Evolutionary conservation across 1,140 invertebrate species (phyloP).

Genomic region (Schlechtendalia chinensis): DNA sequence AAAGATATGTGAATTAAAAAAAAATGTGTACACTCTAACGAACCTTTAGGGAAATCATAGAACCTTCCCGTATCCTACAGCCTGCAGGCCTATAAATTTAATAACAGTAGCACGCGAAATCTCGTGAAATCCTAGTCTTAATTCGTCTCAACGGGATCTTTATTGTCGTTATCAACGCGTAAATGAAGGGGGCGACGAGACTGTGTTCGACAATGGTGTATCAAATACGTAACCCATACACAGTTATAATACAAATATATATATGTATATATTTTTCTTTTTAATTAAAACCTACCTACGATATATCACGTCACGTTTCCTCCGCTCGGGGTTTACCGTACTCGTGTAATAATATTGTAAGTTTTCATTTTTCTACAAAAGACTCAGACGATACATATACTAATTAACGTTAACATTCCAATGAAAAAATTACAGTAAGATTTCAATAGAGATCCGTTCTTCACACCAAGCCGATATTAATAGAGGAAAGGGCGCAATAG

Average conservation of each 20-base stretch:
- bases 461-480: too few species aligned
- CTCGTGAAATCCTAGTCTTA: constrained; percentile 2
- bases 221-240: background rate
- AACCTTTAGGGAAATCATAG: constrained; percentile 8
- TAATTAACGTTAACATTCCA: too few species aligned
- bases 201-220: background rate
- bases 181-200: background rate
- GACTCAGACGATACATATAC: too few species aligned
- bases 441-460: too few species aligned
- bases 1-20: background rate
- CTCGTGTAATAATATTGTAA: too few species aligned
- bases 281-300: constrained; percentile 4
- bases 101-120: background rate
- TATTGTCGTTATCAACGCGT: background rate
- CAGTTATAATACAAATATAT: background rate
- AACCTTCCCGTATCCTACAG: background rate
- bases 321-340: too few species aligned
- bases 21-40: background rate
- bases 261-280: constrained; percentile 10
- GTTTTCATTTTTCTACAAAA: too few species aligned
- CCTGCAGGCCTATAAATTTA: background rate
- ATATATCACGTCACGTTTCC: too few species aligned
- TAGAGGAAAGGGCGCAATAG: too few species aligned
- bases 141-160: background rate
- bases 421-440: too few species aligned